These are phyloP conservation scores for Chelon auratus DNA, from an alignment of 2,797 vertebrate genomes.

Conservation along the genomic window DNA sequence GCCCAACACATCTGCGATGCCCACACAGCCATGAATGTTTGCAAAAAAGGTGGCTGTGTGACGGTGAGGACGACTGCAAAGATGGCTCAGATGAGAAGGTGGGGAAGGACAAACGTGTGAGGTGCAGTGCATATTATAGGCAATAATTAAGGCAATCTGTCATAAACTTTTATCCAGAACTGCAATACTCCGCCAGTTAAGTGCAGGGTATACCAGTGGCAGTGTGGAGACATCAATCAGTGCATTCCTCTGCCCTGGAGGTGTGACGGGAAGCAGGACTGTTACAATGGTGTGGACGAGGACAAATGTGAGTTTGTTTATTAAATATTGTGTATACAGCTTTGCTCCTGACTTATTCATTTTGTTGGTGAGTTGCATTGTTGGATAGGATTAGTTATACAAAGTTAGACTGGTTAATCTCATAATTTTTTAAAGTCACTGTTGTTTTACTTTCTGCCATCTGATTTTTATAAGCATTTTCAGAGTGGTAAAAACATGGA, in stretches of 20 bases:
- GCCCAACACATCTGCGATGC: conserved; percentile 81
- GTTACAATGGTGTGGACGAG: conserved; percentile 88
- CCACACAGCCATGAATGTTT: conserved; percentile 86
- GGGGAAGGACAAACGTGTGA: neutral
- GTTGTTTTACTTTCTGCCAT: too few relatives aligned
- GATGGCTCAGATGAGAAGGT: conserved; percentile 92
- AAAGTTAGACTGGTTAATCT: neutral
- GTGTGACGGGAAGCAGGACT: conserved; percentile 89
- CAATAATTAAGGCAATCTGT: neutral
- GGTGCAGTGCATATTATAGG: neutral
- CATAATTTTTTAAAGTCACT: neutral
- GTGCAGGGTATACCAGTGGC: conserved; percentile 86
- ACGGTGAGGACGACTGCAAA: conserved; percentile 88
- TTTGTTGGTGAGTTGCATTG: neutral
- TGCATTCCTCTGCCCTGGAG: conserved; percentile 89
- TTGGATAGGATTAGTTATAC: neutral
- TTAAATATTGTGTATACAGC: neutral
- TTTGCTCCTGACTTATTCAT: too few relatives aligned
- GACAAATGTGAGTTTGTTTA: conserved; percentile 81
- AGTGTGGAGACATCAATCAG: conserved; percentile 78
- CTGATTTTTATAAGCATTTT: too few relatives aligned
- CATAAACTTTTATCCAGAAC: conserved; percentile 72
- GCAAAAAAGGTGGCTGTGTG: conserved; percentile 90
- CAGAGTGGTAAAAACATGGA: neutral
- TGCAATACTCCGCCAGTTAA: conserved; percentile 64